These are phyloP conservation scores for Drosophila merina DNA, from an alignment of 2,888 invertebrate genomes.

Conservation along the genomic window DNA sequence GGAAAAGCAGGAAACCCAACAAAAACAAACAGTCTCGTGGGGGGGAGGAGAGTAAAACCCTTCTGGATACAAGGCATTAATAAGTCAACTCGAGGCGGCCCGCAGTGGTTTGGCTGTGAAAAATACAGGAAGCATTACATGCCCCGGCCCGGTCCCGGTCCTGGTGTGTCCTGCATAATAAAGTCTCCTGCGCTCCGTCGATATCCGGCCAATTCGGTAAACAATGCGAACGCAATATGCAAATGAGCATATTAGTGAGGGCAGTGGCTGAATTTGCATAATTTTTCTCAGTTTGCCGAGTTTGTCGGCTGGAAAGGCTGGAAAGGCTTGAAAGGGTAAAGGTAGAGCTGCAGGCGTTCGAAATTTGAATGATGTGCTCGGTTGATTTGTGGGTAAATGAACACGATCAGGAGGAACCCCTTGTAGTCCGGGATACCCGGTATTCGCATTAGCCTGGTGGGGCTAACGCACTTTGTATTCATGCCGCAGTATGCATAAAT, in stretches of 20 bases:
- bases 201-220: conserved; percentile 57
- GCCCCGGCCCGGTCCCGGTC: conserved; percentile 39
- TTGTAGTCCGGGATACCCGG: conserved; percentile 4
- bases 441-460: conserved; percentile 54
- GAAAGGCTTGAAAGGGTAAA: conserved; percentile 45
- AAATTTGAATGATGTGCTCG: conserved; percentile 47
- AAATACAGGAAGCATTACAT: conserved; percentile 57
- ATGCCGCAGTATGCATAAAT: conserved; percentile 64
- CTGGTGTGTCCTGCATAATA: conserved; percentile 69
- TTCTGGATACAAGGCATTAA: conserved; percentile 63
- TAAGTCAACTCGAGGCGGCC: conserved; percentile 63
- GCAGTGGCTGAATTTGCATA: conserved; percentile 65
- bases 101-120: conserved; percentile 32
- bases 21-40: conserved; percentile 9
- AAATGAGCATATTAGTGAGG: conserved; percentile 71
- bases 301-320: conserved; percentile 43
- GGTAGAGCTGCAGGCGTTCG: conserved; percentile 32
- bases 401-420: conserved; percentile 16
- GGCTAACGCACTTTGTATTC: conserved; percentile 58
- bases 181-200: conserved; percentile 33
- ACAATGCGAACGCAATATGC: conserved; percentile 70
- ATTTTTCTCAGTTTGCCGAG: conserved; percentile 53
- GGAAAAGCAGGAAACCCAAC: background rate
- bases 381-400: conserved; percentile 56
- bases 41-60: conserved; percentile 46